Evolutionary conservation across 2,888 invertebrate genomes (phyloP), one percentile per base, ranked within the genome.

Genomic region (Dione vanillae): DNA sequence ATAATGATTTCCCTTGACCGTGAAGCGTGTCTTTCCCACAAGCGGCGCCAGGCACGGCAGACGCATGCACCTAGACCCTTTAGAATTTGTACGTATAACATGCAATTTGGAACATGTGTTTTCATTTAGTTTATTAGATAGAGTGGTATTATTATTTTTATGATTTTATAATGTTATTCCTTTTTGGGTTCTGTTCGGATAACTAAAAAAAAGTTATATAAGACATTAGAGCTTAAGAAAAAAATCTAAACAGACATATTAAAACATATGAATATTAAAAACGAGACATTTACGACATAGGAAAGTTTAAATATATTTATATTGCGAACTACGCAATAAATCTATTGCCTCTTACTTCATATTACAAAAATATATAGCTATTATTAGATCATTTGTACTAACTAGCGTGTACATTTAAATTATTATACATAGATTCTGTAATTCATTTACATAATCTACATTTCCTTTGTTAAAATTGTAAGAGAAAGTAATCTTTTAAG

Each of bases 11-110:
- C 75, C 74, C 74, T 74, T 72, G 74, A 69, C 72, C 69, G 69
- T 75, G 72, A 71, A 71, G 74, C 70, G 74, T 72, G 65, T 67
- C 71, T 66, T 67, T 74, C 72, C 72, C 74, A 69, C 69, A 70
- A 58, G 20, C 52, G 61, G 73, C 68, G 65, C 74, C 74, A 52
- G 75, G 74, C 65, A 72, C 75, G 68, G 72, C 67, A 35, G 59
- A 37, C 62, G 56, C 61, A 49, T 62, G 68, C 45, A 54, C 14
- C 35, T 8, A 20, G 41, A 40, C 52, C 41, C 65, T 41, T 40
- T 65, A 19, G 10, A 52, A n/a, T 16, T 19, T 14, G 43, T 20
- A 20, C 27, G 20, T 61, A 16, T 37, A 43, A 54, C 52, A 54
- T 47, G 56, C 56, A 56, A 56, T 56, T 56, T 37, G 9, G 14